Percentiles rank a stretch among this genome's conserved stretches.
Conservation (phyloP, 2,113 vertebrate species). For the Emydocephalus ijimae region DNA sequence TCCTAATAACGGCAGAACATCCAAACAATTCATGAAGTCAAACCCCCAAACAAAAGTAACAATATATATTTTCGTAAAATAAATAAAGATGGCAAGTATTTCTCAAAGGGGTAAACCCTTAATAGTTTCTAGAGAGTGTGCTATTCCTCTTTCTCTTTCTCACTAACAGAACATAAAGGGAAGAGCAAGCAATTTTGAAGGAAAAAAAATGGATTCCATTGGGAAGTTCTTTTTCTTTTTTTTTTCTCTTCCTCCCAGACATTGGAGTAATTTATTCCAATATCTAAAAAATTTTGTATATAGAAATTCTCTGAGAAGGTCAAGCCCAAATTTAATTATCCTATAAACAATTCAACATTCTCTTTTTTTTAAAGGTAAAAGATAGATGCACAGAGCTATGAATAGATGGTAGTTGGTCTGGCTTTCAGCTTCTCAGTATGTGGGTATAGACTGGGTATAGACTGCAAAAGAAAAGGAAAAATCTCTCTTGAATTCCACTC, state of each 20-base stretch:
- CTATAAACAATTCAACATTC: neutral
- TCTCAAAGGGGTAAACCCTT: neutral
- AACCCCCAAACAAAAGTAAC: neutral
- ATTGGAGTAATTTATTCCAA: neutral
- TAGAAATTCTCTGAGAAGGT: neutral
- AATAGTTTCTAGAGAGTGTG: neutral
- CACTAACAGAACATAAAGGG: neutral
- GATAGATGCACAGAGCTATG: neutral
- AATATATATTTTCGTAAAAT: neutral
- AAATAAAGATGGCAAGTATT: neutral
- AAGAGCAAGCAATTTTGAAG: conserved; percentile 8
- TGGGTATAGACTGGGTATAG: neutral
- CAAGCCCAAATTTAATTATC: neutral
- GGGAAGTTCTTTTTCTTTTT: neutral
- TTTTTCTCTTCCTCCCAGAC: neutral
- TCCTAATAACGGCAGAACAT: neutral
- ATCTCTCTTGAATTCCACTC: neutral
- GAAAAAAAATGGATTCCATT: neutral
- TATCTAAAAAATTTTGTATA: neutral
- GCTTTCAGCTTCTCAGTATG: neutral
- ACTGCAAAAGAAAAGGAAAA: neutral
- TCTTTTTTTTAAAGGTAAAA: neutral
- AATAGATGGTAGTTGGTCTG: neutral
- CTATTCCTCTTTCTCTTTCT: neutral
- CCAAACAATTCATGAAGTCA: neutral